Evolutionary conservation across 2,888 invertebrate species (phyloP), one percentile per base, ranked within the genome.

Genomic region (Orthosia cruda): DNA sequence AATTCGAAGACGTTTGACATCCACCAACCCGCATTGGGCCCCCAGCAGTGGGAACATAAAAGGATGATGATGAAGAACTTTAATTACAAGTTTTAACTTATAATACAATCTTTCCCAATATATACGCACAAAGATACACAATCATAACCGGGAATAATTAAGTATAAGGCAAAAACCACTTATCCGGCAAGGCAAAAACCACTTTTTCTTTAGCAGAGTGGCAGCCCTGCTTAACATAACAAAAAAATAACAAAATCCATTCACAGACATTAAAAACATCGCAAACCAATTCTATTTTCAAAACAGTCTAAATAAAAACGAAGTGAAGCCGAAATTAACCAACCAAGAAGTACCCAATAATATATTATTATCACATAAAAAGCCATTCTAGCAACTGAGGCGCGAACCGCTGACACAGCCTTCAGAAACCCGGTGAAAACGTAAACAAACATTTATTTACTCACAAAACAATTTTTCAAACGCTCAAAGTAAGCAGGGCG

Each of bases 401-500:
- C 74, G 77, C 55, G 59, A 83, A 72, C 76, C 66, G 77, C 86
- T 71, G 70, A 85, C 86, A 71, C 40, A 52, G 52, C 66, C 70
- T 75, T 77, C 71, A 81, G 74, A 50, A 72, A 77, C 54, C 62
- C 74, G 57, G 76, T 81, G 64, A 55, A 76, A 87, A 78, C 59
- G 78, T 71, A 87, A 84, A 87, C 82, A 88, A 67, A 84, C 77
- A 73, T 72, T 76, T 82, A 84, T 87, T 84, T 88, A 81, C 80
- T 78, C 77, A 80, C 82, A 77, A 86, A 87, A 83, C 87, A 87
- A 87, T 87, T 88, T 86, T 86, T 88, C 88, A 83, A 84, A 77
- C 57, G 76, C 84, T 84, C 85, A 67, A 77, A 81, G 80, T 83
- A 85, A 88, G 76, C 78, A 85, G 68, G 84, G 78, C 80, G 57